Base-by-base conservation (phyloP, 2,888 invertebrate genomes). In the Caenorhabditis macrosperma region DNA sequence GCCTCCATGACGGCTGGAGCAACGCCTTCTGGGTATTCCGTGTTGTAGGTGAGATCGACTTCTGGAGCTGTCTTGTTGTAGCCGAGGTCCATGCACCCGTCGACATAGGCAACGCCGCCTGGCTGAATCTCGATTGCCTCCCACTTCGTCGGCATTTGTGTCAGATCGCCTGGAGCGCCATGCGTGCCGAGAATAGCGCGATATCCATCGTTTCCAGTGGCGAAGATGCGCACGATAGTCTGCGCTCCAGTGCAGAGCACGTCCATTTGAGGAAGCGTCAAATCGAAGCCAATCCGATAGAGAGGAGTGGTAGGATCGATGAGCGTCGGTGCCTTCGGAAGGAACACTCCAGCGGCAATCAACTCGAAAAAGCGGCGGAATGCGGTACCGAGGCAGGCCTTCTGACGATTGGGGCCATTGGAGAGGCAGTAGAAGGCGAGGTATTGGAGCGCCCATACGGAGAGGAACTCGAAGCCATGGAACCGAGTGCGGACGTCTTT, bases 371-470 rank as follows among this genome's bases (percentile, higher is more conserved):
- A 94, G 67, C 98, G 94, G 69, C 91, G 92, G 92, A 96, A 98
- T 0, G 97, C 97, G 60, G 95, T 94, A 89, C 96, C 96, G 78
- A 98, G 94, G 2, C 96, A 94, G 78, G 98, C 91, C 0, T 97
- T 96, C 92, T 96, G 96, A 15, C 97, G 92, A 69, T 95, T 84
- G 20, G 82, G 81, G 3, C 86, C 85, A 52, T 84, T 72, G 54
- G 97, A 95, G 84, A 97, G 95, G 78, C 96, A 95, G 92, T 96
- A 95, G 92, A 46, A 52, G 12, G 69, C 64, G 88, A 98, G 93
- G 48, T 98, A 93, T 92, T 98, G 97, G 38, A 98, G 92, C 94
- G 97, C 95, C 98, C 98, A 99, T 0, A 97, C 95, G 0, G 95
- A 95, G 9, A 99, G 93, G 0, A 96, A 95, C 78, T 95, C 94